Base-by-base conservation (phyloP, 2,888 invertebrate species). In the Lasioglossum lativentre region DNA sequence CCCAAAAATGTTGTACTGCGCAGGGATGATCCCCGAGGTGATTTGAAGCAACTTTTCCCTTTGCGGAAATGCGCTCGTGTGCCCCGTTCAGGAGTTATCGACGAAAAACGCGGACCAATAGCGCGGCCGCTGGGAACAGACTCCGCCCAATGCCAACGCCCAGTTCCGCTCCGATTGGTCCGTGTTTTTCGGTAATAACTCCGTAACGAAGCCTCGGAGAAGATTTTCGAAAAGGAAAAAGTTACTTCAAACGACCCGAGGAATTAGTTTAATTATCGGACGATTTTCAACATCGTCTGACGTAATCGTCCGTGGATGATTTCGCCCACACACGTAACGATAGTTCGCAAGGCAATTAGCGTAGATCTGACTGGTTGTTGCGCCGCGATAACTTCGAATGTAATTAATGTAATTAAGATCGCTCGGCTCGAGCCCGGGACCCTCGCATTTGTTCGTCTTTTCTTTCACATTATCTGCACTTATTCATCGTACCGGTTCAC, bases 351-450 rank as follows among this genome's bases (percentile, higher is more conserved):
- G 78, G 80, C 82, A 86, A 86, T 86, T 86, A 86, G 82, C 59
- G 82, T 30, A 72, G 76, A 85, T 85, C 86, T 82, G 77, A 42
- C 75, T 85, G 75, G 73, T 85, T 59, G 45, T 45, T 45, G 45
- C 45, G 45, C 45, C 45, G 16, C 16, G 45, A 45, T 45, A 16
- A 45, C 45, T 16, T 45, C 38, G 77, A 82, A 80, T 80, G 79
- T 86, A 85, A 86, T 86, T 77, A 85, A 77, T 72, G 82, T 85
- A 86, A 86, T 86, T 85, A 86, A 82, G 82, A 85, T 85, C 82
- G 73, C 23, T 38, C 38, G 66, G 45, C 42, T 47, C 66, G 63
- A 56, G 19, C 27, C 19, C 59, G 23, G 8, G 38, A 27, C n/a
- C n/a, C 56, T n/a, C 34, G 34, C 34, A 3, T 34, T 1, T 27